Evolutionary conservation across 2,113 vertebrate species (phyloP).

Genomic region (Maccullochella peelii): DNA sequence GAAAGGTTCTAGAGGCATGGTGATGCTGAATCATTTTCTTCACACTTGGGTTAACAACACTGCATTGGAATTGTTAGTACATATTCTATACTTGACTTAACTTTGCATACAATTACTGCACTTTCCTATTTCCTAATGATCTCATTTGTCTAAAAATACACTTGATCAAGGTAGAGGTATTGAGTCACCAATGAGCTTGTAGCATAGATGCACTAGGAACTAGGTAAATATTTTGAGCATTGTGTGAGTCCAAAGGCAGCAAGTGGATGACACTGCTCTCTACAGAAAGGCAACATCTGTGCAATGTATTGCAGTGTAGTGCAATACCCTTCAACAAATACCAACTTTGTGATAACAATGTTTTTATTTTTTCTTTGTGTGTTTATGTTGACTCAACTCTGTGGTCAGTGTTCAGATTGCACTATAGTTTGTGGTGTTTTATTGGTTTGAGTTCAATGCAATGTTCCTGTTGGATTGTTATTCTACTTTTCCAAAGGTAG

Average conservation of each 20-base stretch:
- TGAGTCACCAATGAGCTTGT: neutral
- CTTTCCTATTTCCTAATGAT: neutral
- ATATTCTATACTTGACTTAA: neutral
- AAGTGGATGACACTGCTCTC: neutral
- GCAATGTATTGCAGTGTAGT: too few species aligned
- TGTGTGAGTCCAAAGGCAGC: neutral
- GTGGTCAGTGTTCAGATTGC: neutral
- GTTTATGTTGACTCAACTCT: neutral
- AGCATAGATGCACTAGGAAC: neutral
- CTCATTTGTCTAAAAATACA: neutral
- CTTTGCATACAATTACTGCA: neutral
- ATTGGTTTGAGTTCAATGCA: neutral
- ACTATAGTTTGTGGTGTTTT: neutral
- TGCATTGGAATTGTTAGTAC: too few species aligned
- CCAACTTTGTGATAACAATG: neutral
- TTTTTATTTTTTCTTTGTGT: neutral
- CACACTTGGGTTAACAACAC: too few species aligned
- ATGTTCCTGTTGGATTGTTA: too few species aligned
- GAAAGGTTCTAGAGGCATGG: too few species aligned
- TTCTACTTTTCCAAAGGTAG: neutral
- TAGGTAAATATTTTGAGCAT: too few species aligned
- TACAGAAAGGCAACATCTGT: neutral
- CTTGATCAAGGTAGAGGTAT: neutral
- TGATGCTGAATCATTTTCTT: too few species aligned
- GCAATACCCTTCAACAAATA: neutral